These are phyloP conservation scores for Chloroceryle aenea DNA, from an alignment of 2,113 vertebrate genomes.

Conservation along the genomic window DNA sequence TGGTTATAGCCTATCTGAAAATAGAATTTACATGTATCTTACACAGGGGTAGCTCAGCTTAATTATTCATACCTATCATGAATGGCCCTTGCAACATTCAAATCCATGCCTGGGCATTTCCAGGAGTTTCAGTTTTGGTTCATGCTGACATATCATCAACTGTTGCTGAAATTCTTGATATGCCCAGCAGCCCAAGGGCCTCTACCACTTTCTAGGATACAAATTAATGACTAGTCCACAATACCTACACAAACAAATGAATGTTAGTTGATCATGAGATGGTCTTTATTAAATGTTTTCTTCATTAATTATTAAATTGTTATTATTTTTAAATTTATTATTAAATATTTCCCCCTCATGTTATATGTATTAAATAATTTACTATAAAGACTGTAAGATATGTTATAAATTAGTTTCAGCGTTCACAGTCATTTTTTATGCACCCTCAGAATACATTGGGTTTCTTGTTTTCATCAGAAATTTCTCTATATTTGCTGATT, in stretches of 20 bases:
- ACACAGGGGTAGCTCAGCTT: neutral
- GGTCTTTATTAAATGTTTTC: neutral
- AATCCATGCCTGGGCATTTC: slow-evolving; percentile 8
- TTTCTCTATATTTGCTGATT: neutral
- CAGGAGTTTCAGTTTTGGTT: neutral
- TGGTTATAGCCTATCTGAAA: slow-evolving; percentile 7
- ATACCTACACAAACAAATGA: neutral
- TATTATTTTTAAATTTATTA: too few relatives aligned
- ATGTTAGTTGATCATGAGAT: neutral
- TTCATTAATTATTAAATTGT: neutral
- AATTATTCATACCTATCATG: slow-evolving; percentile 8
- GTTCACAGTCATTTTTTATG: neutral
- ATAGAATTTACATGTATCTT: slow-evolving; percentile 6
- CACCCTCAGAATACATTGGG: neutral
- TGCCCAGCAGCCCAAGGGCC: neutral
- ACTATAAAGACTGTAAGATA: neutral
- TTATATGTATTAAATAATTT: neutral
- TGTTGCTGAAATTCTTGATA: neutral
- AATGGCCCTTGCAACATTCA: neutral
- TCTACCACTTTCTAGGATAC: neutral
- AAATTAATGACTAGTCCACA: neutral
- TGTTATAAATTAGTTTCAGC: neutral
- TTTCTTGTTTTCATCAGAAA: neutral
- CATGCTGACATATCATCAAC: neutral
- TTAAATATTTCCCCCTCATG: neutral